phyloP scores from a whole-genome alignment of 2,113 vertebrate genomes.

The Nestor notabilis region DNA sequence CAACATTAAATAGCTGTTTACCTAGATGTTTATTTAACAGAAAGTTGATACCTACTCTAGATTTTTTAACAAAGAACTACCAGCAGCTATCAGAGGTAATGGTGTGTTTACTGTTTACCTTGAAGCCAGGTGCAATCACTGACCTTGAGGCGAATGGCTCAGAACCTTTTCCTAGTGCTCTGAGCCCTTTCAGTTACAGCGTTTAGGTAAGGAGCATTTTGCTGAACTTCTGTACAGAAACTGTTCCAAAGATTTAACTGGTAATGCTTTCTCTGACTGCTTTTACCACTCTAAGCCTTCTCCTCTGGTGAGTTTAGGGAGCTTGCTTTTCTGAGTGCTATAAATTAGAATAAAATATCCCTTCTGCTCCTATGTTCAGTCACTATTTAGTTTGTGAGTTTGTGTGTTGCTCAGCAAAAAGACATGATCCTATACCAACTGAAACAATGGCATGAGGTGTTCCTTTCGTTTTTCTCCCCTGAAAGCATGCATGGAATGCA shows the following conservation, averaged over 20 bases:
- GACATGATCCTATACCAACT: neutral
- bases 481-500: neutral
- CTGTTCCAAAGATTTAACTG: neutral
- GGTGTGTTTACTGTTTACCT: neutral
- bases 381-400: neutral
- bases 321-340: neutral
- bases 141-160: slow-evolving; percentile 10
- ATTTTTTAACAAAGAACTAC: slow-evolving; percentile 10
- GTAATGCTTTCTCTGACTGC: neutral
- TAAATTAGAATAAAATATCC: neutral
- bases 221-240: neutral
- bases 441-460: neutral
- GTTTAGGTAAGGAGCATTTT: neutral
- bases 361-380: neutral
- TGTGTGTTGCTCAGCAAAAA: neutral
- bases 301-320: neutral
- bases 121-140: neutral
- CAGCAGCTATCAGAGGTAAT: slow-evolving; percentile 13
- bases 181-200: neutral
- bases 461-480: neutral
- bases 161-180: neutral
- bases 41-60: neutral
- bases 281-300: neutral
- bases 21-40: neutral
- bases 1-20: neutral